Evolutionary conservation across 64 coral and sea anemone genomes (phyloP).

Genomic region (Actinia equina): DNA sequence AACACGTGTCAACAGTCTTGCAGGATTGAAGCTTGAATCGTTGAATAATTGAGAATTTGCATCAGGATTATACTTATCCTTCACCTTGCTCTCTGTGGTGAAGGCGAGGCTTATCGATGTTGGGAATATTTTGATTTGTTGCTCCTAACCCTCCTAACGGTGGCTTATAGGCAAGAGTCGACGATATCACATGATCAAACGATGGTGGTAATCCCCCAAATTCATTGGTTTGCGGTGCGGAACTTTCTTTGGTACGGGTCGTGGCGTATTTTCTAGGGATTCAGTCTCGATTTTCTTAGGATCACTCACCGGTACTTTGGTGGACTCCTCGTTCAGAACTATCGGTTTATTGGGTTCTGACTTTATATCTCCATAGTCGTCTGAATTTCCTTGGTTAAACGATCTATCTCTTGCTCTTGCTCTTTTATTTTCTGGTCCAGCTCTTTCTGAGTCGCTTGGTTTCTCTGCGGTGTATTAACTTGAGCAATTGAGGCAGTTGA

Average conservation of each 20-base stretch:
- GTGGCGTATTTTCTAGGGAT: not conserved
- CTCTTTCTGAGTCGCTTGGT: not conserved
- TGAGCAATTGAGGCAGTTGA: not conserved
- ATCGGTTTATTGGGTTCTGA: not conserved
- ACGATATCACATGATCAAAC: not conserved
- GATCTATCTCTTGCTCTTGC: not conserved
- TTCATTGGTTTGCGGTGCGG: not conserved
- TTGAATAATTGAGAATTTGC: too few relatives aligned
- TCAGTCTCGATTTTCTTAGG: not conserved
- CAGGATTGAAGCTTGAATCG: not conserved
- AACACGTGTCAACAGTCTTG: slow-evolving; percentile 28
- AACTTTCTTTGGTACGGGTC: not conserved
- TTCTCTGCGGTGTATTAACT: not conserved
- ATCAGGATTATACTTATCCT: too few relatives aligned
- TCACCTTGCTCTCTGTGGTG: too few relatives aligned
- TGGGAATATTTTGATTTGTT: not conserved
- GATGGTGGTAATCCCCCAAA: not conserved
- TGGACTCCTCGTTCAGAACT: not conserved
- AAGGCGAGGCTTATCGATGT: too few relatives aligned
- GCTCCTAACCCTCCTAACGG: too few relatives aligned
- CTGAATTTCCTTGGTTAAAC: not conserved
- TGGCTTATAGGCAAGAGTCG: not conserved
- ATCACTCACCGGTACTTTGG: not conserved
- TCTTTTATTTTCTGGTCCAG: slow-evolving; percentile 1
- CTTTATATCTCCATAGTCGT: not conserved